Base-by-base conservation (phyloP, 2,113 vertebrate species). In the Mohoua ochrocephala region DNA sequence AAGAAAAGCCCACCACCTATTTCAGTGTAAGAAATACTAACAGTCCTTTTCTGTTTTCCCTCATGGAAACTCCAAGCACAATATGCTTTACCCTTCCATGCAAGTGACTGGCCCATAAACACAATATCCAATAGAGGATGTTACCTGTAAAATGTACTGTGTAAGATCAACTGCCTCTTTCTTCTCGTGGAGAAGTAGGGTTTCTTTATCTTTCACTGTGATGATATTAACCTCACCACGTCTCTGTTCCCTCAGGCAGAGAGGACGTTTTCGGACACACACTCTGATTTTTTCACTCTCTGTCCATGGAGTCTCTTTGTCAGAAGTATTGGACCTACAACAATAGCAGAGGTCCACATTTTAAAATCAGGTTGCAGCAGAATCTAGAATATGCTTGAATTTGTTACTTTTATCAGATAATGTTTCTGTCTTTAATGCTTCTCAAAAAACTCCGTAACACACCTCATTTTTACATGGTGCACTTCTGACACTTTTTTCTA, bases 161-260 rank as follows among this genome's bases (percentile, higher is more conserved):
- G 98, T 98, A 83, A 99, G 99, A 94, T 99, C 99, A 87, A 99
- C 98, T 0, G 99, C 98, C 92, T 99, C 99, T 86, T 99, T 99
- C 95, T 97, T 98, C 96, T 99, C 99, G 33, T 98, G 98, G 17
- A 99, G 98, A 68, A 98, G 97, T 3, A 99, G 97, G 74, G 98
- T 98, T 91, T 98, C 98, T 93, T 96, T 97, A 35, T 98, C 98
- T 93, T 97, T 96, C 73, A 98, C 97, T 22, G 97, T 98, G 95
- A 99, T 98, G 75, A 99, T 97, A 91, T 99, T 98, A 79, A 97
- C 85, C 93, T 99, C 98, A 77, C 98, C 98, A 69, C 98, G 98
- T 84, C 93, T 96, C 85, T 97, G 89, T 75, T 99, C 99, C 31
- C 93, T 96, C 24, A 81, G n/a, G 23, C 98, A 97, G 63, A 99